These are phyloP conservation scores for Trichoplusia ni DNA, from an alignment of 1,140 invertebrate genomes.

Conservation along the genomic window DNA sequence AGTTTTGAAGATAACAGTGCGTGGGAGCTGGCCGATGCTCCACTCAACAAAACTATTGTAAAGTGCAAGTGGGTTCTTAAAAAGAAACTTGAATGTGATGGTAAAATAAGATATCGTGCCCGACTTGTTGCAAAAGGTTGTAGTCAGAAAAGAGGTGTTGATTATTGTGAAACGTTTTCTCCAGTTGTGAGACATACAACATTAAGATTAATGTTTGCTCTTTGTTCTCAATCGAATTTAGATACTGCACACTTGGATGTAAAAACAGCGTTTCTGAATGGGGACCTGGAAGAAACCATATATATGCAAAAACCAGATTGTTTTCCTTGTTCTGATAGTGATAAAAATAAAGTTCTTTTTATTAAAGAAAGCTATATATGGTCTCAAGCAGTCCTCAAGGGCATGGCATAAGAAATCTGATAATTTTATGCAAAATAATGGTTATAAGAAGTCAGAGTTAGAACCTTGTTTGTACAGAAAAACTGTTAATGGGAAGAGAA, in stretches of 20 bases:
- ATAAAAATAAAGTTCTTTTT: slow-evolving; percentile 2
- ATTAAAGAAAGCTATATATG: slow-evolving; percentile 12
- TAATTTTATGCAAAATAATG: background rate
- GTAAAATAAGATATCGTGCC: background rate
- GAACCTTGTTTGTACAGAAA: slow-evolving; percentile 16
- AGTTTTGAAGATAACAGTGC: slow-evolving; percentile 42
- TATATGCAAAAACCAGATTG: slow-evolving; percentile 3
- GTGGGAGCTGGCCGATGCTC: slow-evolving; percentile 35
- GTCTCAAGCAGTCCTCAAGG: slow-evolving; percentile 12
- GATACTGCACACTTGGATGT: background rate
- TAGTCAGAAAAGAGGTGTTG: background rate
- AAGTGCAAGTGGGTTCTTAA: no score
- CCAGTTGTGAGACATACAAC: background rate
- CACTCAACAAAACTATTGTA: slow-evolving; percentile 25
- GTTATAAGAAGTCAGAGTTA: slow-evolving; percentile 10
- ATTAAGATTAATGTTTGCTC: background rate
- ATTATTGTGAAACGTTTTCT: background rate
- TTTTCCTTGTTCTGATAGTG: background rate
- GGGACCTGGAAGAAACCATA: slow-evolving; percentile 13
- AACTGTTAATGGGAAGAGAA: background rate
- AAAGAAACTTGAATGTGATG: slow-evolving; percentile 29
- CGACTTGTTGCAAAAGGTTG: background rate
- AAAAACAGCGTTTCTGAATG: slow-evolving; percentile 8
- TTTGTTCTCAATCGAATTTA: background rate
- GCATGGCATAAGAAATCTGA: slow-evolving; percentile 10